A percentile compares a stretch with the other conserved stretches of the same genome.
Evolutionary conservation across 2,113 vertebrate species (phyloP).

Genomic region (Sterrhoptilus dennistouni): DNA sequence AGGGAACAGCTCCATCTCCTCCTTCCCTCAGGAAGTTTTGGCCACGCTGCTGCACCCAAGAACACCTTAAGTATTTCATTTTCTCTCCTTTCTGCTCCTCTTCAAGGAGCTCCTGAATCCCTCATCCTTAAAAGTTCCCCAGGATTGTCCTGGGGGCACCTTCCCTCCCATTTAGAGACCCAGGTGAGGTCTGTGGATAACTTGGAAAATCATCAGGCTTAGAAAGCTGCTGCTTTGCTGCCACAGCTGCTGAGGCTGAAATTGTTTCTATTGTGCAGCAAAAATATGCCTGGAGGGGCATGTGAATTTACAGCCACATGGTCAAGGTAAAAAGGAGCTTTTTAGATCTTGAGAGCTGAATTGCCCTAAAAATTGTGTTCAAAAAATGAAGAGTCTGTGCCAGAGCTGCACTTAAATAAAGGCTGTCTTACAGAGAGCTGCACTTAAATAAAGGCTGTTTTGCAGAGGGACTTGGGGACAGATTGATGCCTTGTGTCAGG

Average conservation of each 20-base stretch:
- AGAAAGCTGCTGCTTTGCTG: background rate
- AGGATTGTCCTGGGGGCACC: background rate
- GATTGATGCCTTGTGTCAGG: background rate
- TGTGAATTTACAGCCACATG: background rate
- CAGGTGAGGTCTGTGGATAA: background rate
- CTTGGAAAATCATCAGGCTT: background rate
- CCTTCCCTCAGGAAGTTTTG: conserved; percentile 71
- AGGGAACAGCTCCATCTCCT: conserved; percentile 89
- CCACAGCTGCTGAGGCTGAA: background rate
- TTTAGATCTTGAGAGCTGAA: background rate
- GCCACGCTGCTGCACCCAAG: background rate
- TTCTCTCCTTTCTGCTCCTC: background rate
- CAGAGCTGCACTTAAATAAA: background rate
- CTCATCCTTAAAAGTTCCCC: background rate
- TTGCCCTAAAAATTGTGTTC: background rate
- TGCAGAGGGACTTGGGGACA: background rate
- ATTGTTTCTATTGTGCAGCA: background rate
- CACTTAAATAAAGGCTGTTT: background rate
- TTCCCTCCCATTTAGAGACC: background rate
- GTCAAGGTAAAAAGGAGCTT: background rate
- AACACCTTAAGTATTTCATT: conserved; percentile 57
- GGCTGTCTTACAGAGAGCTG: background rate
- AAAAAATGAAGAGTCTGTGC: background rate
- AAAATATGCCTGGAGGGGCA: background rate
- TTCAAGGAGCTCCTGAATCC: background rate